Percentiles rank a stretch among this genome's conserved stretches.
phyloP scores from a whole-genome alignment of 2,113 vertebrate genomes.

The Ceyx melanurus region DNA sequence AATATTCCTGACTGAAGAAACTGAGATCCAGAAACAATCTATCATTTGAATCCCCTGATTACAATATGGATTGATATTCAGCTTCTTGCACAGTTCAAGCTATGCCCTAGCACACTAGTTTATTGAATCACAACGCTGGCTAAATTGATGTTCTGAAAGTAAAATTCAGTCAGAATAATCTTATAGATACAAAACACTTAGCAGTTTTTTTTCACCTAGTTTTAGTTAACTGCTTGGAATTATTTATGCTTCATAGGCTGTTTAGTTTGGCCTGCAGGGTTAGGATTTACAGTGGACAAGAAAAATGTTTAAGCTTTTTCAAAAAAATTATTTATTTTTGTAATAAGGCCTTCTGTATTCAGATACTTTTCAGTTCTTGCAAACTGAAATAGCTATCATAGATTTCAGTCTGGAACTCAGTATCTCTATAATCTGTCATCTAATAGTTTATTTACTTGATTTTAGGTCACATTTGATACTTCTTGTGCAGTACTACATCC shows the following conservation, averaged over 20 bases:
- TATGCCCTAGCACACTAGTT: slow-evolving; percentile 52
- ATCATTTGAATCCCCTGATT: slow-evolving; percentile 71
- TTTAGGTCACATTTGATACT: background rate
- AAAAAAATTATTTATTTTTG: background rate
- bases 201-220: background rate
- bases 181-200: slow-evolving; percentile 28
- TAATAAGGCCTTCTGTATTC: background rate
- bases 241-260: background rate
- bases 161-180: slow-evolving; percentile 49
- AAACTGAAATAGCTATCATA: background rate
- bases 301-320: background rate
- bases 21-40: slow-evolving; percentile 70
- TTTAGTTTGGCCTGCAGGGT: background rate
- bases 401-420: background rate
- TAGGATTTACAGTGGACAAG: background rate
- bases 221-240: background rate
- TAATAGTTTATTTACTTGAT: background rate
- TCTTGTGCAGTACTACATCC: background rate
- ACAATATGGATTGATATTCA: slow-evolving; percentile 68
- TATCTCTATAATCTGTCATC: background rate
- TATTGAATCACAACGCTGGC: slow-evolving; percentile 63
- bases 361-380: background rate
- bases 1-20: slow-evolving; percentile 73
- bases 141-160: slow-evolving; percentile 59
- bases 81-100: slow-evolving; percentile 60